Evolutionary conservation across 2,797 vertebrate species (phyloP), one percentile per base, ranked within the genome.

Genomic region (Clarias platycephalus): DNA sequence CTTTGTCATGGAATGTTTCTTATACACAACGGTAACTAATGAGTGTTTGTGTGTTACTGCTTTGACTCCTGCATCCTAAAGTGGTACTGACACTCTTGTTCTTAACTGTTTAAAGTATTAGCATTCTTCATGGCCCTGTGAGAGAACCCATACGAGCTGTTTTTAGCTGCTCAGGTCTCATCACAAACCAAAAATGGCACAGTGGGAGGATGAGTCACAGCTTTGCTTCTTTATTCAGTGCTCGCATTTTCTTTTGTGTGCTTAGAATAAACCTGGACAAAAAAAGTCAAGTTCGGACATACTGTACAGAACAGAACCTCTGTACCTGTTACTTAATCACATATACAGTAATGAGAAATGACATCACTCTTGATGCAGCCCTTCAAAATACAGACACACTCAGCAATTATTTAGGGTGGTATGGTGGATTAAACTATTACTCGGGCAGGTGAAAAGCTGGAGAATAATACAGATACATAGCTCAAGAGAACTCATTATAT

Each of bases 161-260:
- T 85, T 88, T 84, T 86, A 82, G 87, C 84, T 71, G 75, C 82
- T 28, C 70, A 86, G 53, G 71, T 80, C 84, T 86, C 81, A 58
- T 78, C 49, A 68, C 80, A 81, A 80, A 88, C 64, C 76, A 88
- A 67, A 81, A 77, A 68, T 83, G 16, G 63, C 84, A 76, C 68
- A 76, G 82, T 83, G 71, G 79, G 86, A 58, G 83, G 84, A 85
- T 89, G 89, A 88, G 82, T 89, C 89, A 87, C 75, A 58, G 55
- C 71, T 83, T 76, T 83, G 37, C 62, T 13, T n/a, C 16, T 71
- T 83, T 67, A 66, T 68, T 58, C 66, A 81, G 58, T 66, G 53
- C 75, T 64, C n/a, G n/a, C 62, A 55, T 57, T 57, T 60, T 85
- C 67, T 82, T 85, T 63, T 26, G 44, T 31, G 3, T 63, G 84